Evolutionary conservation across 2,888 invertebrate species (phyloP).

Genomic region (Agrenia bidenticulata): DNA sequence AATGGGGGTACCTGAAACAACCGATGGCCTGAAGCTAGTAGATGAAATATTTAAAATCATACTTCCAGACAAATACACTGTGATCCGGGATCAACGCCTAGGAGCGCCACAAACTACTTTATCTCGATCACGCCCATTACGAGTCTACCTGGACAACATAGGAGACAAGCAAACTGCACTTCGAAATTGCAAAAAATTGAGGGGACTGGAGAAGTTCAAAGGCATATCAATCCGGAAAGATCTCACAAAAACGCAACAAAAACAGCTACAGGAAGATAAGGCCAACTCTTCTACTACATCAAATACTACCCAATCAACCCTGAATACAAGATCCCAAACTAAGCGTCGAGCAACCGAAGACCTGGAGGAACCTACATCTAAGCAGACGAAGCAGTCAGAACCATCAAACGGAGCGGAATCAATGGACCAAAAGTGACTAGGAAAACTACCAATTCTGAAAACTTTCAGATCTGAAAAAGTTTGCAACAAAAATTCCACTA

Average conservation of each 20-base stretch:
- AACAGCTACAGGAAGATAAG: too few species aligned
- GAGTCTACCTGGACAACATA: not conserved
- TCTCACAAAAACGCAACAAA: conserved; percentile 4
- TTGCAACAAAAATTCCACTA: too few species aligned
- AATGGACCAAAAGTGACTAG: not conserved
- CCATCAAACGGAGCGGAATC: not conserved
- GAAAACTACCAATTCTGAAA: not conserved
- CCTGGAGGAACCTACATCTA: not conserved
- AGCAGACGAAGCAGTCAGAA: not conserved
- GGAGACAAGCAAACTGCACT: not conserved
- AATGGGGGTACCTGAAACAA: not conserved
- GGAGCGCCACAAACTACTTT: not conserved
- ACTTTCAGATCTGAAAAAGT: not conserved
- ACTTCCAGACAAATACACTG: not conserved
- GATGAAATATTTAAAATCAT: not conserved
- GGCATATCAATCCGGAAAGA: not conserved
- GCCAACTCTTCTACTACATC: too few species aligned
- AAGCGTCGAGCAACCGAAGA: too few species aligned
- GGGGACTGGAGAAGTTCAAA: not conserved
- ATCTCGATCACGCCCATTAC: not conserved
- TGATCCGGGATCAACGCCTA: not conserved
- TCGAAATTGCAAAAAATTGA: conserved; percentile 3
- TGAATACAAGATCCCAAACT: too few species aligned
- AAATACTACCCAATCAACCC: too few species aligned
- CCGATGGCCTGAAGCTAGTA: not conserved